Evolutionary conservation across 2,797 vertebrate genomes (phyloP), one percentile per base, ranked within the genome.

Genomic region (Alfaro cultratus): DNA sequence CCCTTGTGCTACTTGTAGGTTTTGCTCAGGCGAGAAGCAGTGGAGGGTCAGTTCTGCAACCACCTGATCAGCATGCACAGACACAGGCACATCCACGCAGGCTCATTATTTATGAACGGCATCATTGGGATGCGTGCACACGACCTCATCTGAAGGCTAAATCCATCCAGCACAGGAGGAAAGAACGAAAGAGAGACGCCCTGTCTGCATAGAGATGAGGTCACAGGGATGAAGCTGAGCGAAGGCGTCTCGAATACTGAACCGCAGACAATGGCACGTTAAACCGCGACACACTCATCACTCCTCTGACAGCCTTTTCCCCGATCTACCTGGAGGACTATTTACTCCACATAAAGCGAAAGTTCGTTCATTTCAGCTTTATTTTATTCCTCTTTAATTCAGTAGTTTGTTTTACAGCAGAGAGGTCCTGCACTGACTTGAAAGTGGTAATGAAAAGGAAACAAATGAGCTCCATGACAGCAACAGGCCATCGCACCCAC

Each of bases 101-200:
- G 78, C 89, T 92, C 84, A 90, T 93, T 91, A 94, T 90, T 93
- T 88, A 90, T 93, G 89, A 92, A 94, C 91, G 93, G 94, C 90
- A 92, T 95, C 91, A 93, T 94, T 88, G 90, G 93, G 77, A 95
- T 96, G 91, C 93, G 92, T 49, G 15, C 80, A 62, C 94, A 93
- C 77, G 41, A 91, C 84, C 91, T 83, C 39, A 80, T 92, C 91
- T 93, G 86, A 87, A 87, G 87, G 90, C 82, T 89, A 88, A 93
- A 95, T 90, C 91, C 88, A 91, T 93, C 93, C 88, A 86, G 90
- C 36, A 10, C 85, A 82, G 79, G 83, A 80, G 86, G 80, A 75
- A 86, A 86, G 85, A 85, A 81, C 39, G 73, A 88, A 92, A 85
- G 81, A 87, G 89, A 92, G 87, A 90, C 41, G 36, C 84, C 78